These are phyloP conservation scores for Sminthurinus signatus DNA, from an alignment of 1,140 invertebrate genomes.

Conservation along the genomic window DNA sequence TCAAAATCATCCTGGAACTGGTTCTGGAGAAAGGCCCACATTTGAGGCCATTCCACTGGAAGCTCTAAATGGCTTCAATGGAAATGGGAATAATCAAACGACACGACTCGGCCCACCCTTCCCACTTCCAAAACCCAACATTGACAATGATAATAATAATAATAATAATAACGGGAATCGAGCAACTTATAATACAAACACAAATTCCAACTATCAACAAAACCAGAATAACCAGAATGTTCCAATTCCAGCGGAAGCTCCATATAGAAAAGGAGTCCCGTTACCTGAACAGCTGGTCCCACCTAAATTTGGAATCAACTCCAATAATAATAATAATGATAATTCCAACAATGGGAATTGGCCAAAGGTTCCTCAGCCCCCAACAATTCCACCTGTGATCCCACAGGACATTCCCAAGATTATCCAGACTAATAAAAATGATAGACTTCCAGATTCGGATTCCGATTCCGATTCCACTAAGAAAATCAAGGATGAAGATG, in stretches of 20 bases:
- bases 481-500: too few species aligned
- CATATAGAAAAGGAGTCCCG: slow-evolving; percentile 59
- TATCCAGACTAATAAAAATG: slow-evolving; percentile 1
- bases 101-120: slow-evolving; percentile 36
- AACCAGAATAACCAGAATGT: too few species aligned
- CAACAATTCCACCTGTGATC: slow-evolving; percentile 2
- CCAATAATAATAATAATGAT: background rate
- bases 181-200: too few species aligned
- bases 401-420: slow-evolving; percentile 2
- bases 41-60: slow-evolving; percentile 41
- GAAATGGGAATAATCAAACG: too few species aligned
- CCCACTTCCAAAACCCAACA: slow-evolving; percentile 35
- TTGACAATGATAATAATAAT: too few species aligned
- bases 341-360: background rate
- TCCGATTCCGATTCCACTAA: too few species aligned
- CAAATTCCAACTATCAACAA: too few species aligned
- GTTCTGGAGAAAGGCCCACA: background rate
- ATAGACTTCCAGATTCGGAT: too few species aligned
- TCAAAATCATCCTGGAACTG: too few species aligned
- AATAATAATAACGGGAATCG: too few species aligned
- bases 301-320: slow-evolving; percentile 9
- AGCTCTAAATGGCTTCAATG: slow-evolving; percentile 30
- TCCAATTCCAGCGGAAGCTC: slow-evolving; percentile 50
- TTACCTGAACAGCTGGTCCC: slow-evolving; percentile 68
- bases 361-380: slow-evolving; percentile 9